phyloP scores from a whole-genome alignment of 2,113 vertebrate species.

The Beaufortia kweichowensis region DNA sequence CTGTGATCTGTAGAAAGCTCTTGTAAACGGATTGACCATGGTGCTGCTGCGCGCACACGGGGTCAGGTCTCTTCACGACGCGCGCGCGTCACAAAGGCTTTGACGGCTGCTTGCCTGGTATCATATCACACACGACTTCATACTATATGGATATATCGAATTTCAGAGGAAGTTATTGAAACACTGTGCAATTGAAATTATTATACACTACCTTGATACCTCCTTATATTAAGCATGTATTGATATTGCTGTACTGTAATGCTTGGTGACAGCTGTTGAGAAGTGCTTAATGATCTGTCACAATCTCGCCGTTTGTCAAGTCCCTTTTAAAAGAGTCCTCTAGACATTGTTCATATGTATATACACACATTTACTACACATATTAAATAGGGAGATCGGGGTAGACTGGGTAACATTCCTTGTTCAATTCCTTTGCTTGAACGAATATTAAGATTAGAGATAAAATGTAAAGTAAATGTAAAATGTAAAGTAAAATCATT shows the following conservation, averaged over 20 bases:
- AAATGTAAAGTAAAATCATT: too few relatives aligned
- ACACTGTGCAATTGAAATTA: neutral
- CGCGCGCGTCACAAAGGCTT: constrained; percentile 2
- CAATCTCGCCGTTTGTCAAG: neutral
- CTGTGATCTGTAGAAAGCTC: constrained; percentile 43
- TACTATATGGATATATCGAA: neutral
- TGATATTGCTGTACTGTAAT: neutral
- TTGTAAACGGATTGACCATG: constrained; percentile 48
- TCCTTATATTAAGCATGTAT: constrained; percentile 13
- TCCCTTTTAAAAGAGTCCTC: neutral
- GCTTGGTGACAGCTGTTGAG: constrained; percentile 24
- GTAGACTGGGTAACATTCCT: too few relatives aligned
- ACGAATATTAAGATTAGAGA: too few relatives aligned
- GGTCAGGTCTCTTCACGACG: constrained; percentile 47
- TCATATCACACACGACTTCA: constrained; percentile 33
- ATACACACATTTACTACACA: too few relatives aligned
- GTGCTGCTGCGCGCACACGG: constrained; percentile 40
- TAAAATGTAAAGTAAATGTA: too few relatives aligned
- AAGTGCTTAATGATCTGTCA: constrained; percentile 1
- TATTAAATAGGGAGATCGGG: too few relatives aligned
- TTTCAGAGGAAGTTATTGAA: constrained; percentile 1
- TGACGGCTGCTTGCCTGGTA: constrained; percentile 31
- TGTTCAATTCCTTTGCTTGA: too few relatives aligned
- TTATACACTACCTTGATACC: constrained; percentile 6
- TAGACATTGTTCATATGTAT: neutral